Evolutionary conservation across 2,888 invertebrate species (phyloP), one percentile per base, ranked within the genome.

Genomic region (Conomelus anceps): DNA sequence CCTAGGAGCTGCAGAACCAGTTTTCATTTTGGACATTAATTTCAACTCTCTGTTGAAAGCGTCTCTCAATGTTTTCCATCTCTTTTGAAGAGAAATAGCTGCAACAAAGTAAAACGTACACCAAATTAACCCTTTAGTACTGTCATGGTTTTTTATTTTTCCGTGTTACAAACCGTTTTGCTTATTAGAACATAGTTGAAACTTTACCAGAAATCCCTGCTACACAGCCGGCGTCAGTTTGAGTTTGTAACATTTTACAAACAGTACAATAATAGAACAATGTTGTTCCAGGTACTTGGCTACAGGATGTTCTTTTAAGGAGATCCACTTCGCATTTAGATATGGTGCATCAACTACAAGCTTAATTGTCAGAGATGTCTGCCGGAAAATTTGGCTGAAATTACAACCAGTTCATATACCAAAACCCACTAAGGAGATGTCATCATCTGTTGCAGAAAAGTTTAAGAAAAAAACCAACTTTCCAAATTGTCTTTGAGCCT

Each of bases 401-500:
- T 41, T 20, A 41, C 41, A 41, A 41, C 41, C 41, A 41, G 20
- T 20, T 26, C n/a, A n/a, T n/a, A n/a, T n/a, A n/a, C n/a, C n/a
- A n/a, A n/a, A n/a, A n/a, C n/a, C n/a, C n/a, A n/a, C n/a, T n/a
- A n/a, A 22, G 22, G 84, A 88, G 22, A 22, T 34, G 41, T 88
- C 63, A 84, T 11, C 23, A 6, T 34, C 23, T 7, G 26, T 23
- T 20, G 88, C 88, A 6, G 26, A 4, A 41, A 22, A 88, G 13
- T 88, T 34, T 88, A 22, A 88, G 63, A 88, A 88, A 26, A 23
- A 22, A 41, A 41, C 63, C 84, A 34, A 88, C 88, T 88, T 41
- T 23, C 88, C 88, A 22, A 88, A 88, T 88, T 88, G 41, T 88
- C 24, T 88, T 41, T 22, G 41, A 23, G 88, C 41, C 34, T 23